Evolutionary conservation across 2,113 vertebrate species (phyloP), one percentile per base, ranked within the genome.

Genomic region (Mastomys natalensis): DNA sequence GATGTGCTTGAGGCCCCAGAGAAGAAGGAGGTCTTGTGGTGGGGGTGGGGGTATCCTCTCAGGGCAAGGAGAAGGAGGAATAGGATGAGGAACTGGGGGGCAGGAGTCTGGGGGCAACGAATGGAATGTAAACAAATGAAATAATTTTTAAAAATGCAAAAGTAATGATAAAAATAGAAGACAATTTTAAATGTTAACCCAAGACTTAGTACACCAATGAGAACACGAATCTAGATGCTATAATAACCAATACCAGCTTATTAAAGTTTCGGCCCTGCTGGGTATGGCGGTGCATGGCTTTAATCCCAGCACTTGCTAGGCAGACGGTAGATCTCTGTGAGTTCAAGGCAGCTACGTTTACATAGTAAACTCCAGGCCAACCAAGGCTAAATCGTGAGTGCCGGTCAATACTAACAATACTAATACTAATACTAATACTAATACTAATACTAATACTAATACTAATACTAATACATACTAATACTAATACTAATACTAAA

Each of bases 191-290:
- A 45, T 40, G 16, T 55, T 29, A 85, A 7, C 53, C 13, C 11
- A 90, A 73, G 24, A 40, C 5, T 88, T 6, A 93, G 51, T 84
- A 94, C 1, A 97, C 55, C 88, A 78, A 80, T 77, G 80, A 95
- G 43, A 43, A 10, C 70, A 87, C 55, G 78, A 26, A 77, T 15
- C 1, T 87, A 64, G 58, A 62, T 8, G 55, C 29, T 51, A 81
- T 68, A 45, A 85, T 89, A 89, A 91, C 4, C 43, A 91, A 2
- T 0, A 8, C 34, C 13, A 4, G 22, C 1, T 85, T 73, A 26
- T n/a, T 60, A 45, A 81, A 13, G 1, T 34, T 51, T 51, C 15
- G 31, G 45, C 51, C 16, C 76, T 31, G 7, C 7, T 51, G 15
- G 16, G 76, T 19, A 34, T 51, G 76, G 15, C 45, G 51, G 45